Evolutionary conservation across 2,113 vertebrate species (phyloP).

Genomic region (Chloropsis cyanopogon): DNA sequence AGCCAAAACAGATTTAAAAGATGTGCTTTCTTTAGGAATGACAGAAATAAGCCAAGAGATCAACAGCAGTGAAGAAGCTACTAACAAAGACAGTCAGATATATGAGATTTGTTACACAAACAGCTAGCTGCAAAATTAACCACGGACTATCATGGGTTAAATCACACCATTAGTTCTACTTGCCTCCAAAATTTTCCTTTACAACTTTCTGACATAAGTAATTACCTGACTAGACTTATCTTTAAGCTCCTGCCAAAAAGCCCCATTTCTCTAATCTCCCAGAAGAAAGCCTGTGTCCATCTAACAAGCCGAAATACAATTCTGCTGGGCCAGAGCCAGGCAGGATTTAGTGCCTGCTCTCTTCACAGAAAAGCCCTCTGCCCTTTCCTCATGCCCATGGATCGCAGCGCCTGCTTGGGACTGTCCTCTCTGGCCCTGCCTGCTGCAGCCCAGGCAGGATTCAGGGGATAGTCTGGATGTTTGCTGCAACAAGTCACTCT

Average conservation of each 20-base stretch:
- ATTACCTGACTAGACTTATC: constrained; percentile 22
- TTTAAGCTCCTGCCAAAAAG: constrained; percentile 9
- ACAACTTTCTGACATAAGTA: not conserved
- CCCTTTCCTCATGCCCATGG: not conserved
- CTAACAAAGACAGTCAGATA: not conserved
- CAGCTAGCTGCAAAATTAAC: not conserved
- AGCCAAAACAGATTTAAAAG: not conserved
- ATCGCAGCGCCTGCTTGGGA: not conserved
- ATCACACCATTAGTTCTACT: not conserved
- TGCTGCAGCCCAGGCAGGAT: not conserved
- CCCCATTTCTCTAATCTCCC: not conserved
- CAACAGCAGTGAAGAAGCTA: not conserved
- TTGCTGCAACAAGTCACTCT: not conserved
- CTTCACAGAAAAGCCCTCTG: not conserved
- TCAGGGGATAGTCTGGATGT: not conserved
- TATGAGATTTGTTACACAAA: not conserved
- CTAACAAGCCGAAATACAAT: not conserved
- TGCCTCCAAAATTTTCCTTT: not conserved
- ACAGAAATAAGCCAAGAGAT: not conserved
- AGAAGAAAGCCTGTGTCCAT: not conserved
- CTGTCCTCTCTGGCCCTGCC: not conserved
- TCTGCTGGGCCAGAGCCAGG: not conserved
- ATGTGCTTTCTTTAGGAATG: not conserved
- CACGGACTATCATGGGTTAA: not conserved
- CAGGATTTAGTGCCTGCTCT: not conserved